Percentiles rank a stretch among this genome's conserved stretches.
These are phyloP conservation scores for Gymnocheta viridis DNA, from an alignment of 2,888 invertebrate genomes.

Conservation along the genomic window DNA sequence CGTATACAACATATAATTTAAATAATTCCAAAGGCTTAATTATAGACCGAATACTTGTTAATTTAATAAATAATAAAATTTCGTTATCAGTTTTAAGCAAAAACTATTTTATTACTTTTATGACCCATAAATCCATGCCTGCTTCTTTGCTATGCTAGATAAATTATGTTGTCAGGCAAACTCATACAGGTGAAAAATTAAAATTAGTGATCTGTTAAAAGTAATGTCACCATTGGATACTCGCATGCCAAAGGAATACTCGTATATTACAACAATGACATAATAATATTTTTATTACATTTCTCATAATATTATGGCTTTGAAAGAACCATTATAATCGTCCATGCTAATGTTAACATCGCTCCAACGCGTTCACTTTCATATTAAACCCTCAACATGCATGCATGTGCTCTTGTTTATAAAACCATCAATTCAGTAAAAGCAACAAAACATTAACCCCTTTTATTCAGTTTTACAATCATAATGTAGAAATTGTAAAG, in stretches of 20 bases:
- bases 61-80: not conserved
- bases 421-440: conserved; percentile 30
- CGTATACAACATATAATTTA: not conserved
- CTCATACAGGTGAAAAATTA: conserved; percentile 58
- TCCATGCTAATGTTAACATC: not conserved
- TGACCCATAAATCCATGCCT: not conserved
- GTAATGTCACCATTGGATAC: conserved; percentile 16
- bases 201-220: conserved; percentile 52
- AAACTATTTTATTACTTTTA: not conserved
- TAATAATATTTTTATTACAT: conserved; percentile 23
- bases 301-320: conserved; percentile 32
- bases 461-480: not conserved
- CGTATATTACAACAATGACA: not conserved
- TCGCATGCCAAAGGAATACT: not conserved
- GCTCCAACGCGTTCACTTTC: conserved; percentile 46
- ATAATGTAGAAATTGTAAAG: not conserved
- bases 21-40: not conserved
- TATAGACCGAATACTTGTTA: not conserved
- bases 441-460: conserved; percentile 45
- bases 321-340: conserved; percentile 3
- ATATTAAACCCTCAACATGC: conserved; percentile 14
- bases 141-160: not conserved
- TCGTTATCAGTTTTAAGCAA: not conserved
- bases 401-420: conserved; percentile 39
- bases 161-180: conserved; percentile 3